Percentiles rank a stretch among this genome's conserved stretches.
Conservation (phyloP, 2,797 vertebrate genomes). For the Coendou prehensilis region DNA sequence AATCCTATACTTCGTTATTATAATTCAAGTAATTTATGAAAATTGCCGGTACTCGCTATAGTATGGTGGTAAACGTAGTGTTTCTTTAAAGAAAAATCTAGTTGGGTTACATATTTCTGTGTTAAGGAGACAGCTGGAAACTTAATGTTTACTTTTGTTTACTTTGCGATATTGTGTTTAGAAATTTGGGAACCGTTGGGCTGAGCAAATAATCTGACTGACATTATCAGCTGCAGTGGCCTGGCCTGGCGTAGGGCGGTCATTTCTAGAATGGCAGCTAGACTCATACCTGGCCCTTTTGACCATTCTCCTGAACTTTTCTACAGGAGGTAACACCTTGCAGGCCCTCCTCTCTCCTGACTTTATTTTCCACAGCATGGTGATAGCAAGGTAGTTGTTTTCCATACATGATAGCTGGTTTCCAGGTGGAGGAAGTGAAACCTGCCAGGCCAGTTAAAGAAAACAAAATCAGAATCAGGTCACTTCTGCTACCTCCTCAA, state of each 20-base stretch:
- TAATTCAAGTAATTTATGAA: not conserved
- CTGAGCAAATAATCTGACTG: not conserved
- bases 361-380: not conserved
- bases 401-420: not conserved
- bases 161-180: not conserved
- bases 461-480: not conserved
- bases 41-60: not conserved
- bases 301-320: not conserved
- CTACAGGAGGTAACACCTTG: not conserved
- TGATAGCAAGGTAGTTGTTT: not conserved
- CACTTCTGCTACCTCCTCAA: not conserved
- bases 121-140: not conserved
- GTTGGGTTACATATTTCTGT: not conserved
- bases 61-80: not conserved
- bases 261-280: not conserved
- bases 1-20: not conserved
- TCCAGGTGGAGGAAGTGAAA: not conserved
- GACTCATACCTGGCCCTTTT: not conserved
- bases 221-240: fast-evolving
- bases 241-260: not conserved
- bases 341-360: not conserved
- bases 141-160: not conserved
- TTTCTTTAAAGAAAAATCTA: not conserved
- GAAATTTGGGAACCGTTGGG: not conserved
- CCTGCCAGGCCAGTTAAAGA: not conserved